Conservation (phyloP, 2,888 invertebrate genomes). For the Ametastegia equiseti region DNA sequence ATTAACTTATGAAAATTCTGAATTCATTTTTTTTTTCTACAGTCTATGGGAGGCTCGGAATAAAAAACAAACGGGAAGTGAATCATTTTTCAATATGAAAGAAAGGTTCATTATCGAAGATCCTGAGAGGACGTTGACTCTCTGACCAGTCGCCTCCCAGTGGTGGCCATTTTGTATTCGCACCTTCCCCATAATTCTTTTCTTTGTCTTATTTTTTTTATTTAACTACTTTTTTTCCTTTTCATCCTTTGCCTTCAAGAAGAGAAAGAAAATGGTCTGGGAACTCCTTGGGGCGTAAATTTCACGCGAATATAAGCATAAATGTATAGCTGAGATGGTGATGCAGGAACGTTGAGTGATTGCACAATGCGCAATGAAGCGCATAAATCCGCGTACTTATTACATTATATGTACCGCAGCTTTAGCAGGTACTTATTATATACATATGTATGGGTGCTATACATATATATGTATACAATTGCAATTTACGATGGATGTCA, state of each 20-base stretch:
- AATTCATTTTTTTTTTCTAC: no score
- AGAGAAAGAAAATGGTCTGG: neutral
- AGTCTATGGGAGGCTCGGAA: no score
- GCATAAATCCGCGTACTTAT: neutral
- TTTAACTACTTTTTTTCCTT: no score
- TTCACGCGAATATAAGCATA: neutral
- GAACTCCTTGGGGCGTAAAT: neutral
- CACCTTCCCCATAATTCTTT: neutral
- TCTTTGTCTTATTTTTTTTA: neutral
- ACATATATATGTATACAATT: neutral
- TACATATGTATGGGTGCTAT: neutral
- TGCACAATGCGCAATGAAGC: constrained; percentile 29
- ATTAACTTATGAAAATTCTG: no score
- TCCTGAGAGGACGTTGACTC: constrained; percentile 4
- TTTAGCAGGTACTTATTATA: neutral
- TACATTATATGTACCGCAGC: neutral
- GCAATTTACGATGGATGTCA: constrained; percentile 69
- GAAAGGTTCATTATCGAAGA: neutral
- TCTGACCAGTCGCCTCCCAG: neutral
- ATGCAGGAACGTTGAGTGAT: neutral
- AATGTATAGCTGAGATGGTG: neutral
- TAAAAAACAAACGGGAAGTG: no score
- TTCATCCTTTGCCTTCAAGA: neutral
- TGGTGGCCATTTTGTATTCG: constrained; percentile 4
- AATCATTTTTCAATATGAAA: no score